Evolutionary conservation across 2,797 vertebrate genomes (phyloP).

Genomic region (Melanotaenia maccullochi): DNA sequence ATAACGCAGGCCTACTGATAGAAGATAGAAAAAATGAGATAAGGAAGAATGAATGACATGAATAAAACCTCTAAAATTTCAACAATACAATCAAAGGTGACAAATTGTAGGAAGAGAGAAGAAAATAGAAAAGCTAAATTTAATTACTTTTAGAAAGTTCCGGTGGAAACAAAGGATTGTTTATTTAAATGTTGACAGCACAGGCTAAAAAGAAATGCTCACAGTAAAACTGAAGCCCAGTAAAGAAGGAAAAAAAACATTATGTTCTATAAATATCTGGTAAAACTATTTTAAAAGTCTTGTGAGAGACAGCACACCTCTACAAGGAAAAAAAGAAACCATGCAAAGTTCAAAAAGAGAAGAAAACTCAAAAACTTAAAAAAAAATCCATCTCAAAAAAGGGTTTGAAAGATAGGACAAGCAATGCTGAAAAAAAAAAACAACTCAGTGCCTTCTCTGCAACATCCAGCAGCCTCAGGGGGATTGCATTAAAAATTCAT

Average conservation of each 20-base stretch:
- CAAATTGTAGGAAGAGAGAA: slow-evolving; percentile 14
- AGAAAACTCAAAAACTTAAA: slow-evolving; percentile 21
- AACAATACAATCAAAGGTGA: slow-evolving; percentile 18
- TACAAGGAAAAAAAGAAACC: slow-evolving; percentile 33
- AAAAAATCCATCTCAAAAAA: slow-evolving; percentile 35
- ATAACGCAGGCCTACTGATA: slow-evolving; percentile 6
- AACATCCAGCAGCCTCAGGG: slow-evolving; percentile 64
- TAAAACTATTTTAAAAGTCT: slow-evolving; percentile 26
- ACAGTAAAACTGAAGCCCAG: slow-evolving; percentile 6
- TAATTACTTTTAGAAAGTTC: slow-evolving; percentile 18
- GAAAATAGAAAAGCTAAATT: neutral
- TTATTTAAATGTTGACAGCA: slow-evolving; percentile 39
- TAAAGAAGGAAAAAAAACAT: slow-evolving; percentile 30
- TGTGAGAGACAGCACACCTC: slow-evolving; percentile 25
- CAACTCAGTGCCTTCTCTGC: slow-evolving; percentile 47
- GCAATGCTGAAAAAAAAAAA: slow-evolving; percentile 34
- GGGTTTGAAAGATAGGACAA: slow-evolving; percentile 39
- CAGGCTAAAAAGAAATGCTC: neutral
- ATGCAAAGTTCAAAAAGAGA: slow-evolving; percentile 12
- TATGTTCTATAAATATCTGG: slow-evolving; percentile 22
- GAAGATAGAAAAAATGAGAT: neutral
- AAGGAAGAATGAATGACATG: slow-evolving; percentile 15
- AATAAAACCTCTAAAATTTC: slow-evolving; percentile 10
- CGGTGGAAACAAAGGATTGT: slow-evolving; percentile 34
- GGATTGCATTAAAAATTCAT: slow-evolving; percentile 80